Conservation (phyloP, 2,888 invertebrate species). For the Carabus problematicus region DNA sequence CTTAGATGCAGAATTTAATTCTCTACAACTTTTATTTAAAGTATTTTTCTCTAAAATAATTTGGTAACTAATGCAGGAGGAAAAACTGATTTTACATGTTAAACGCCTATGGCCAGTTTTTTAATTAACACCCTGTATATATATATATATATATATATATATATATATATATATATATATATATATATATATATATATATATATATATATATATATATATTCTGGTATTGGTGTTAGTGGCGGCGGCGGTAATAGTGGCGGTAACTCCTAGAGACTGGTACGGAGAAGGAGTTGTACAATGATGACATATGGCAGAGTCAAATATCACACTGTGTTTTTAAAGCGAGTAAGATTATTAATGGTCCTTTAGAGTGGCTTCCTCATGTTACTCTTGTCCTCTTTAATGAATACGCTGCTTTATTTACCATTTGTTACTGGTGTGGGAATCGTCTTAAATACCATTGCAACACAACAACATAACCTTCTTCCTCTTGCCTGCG, state of each 20-base stretch:
- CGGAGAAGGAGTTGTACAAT: conserved; percentile 2
- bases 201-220: too few relatives aligned
- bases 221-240: too few relatives aligned
- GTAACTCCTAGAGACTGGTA: not conserved
- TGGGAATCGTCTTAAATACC: conserved; percentile 30
- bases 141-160: too few relatives aligned
- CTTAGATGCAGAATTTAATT: too few relatives aligned
- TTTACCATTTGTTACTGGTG: conserved; percentile 38
- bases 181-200: too few relatives aligned
- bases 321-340: conserved; percentile 39
- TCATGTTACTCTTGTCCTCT: conserved; percentile 36
- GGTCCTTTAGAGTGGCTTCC: conserved; percentile 40
- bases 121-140: too few relatives aligned
- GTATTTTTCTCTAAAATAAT: too few relatives aligned
- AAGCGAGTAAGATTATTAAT: conserved; percentile 41
- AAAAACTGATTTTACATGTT: too few relatives aligned
- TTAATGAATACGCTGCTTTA: conserved; percentile 40
- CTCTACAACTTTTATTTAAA: too few relatives aligned
- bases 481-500: not conserved
- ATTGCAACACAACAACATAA: not conserved
- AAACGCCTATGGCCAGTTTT: too few relatives aligned
- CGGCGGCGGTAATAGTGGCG: not conserved
- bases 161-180: too few relatives aligned
- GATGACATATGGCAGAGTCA: conserved; percentile 41
- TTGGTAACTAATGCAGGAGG: too few relatives aligned